Conservation (phyloP, 2,888 invertebrate species). For the Chrysolina americana region DNA sequence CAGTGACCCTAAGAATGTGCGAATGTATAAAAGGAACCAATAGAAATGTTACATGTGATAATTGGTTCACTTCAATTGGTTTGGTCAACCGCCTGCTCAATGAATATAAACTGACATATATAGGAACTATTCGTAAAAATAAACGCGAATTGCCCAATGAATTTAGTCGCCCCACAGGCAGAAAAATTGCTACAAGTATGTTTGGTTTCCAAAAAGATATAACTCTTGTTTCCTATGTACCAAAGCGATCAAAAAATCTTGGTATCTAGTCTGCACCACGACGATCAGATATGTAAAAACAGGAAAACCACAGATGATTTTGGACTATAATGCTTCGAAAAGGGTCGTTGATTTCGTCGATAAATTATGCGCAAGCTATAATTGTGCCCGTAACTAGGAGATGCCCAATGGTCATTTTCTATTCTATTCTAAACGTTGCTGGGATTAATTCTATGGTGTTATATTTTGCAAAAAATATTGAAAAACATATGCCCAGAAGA, state of each 20-base stretch:
- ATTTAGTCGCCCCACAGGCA: conserved; percentile 54
- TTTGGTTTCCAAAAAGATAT: conserved; percentile 54
- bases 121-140: conserved; percentile 57
- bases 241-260: conserved; percentile 58
- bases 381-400: conserved; percentile 44
- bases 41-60: conserved; percentile 39
- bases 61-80: conserved; percentile 38
- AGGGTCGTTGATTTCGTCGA: conserved; percentile 44
- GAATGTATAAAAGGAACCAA: conserved; percentile 41
- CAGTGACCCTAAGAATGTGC: conserved; percentile 37
- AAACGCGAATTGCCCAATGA: conserved; percentile 58
- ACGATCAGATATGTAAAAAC: conserved; percentile 51
- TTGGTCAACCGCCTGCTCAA: conserved; percentile 19
- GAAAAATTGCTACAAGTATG: conserved; percentile 50
- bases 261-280: conserved; percentile 57
- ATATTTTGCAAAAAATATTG: conserved; percentile 29
- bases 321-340: conserved; percentile 39
- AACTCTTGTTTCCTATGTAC: too few species aligned
- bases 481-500: too few species aligned
- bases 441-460: conserved; percentile 44
- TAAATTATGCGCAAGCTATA: conserved; percentile 42
- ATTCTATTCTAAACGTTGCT: conserved; percentile 29
- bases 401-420: conserved; percentile 42
- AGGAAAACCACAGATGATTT: conserved; percentile 43
- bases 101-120: conserved; percentile 50